Conservation (phyloP, 2,888 invertebrate genomes). For the Griposia aprilina region DNA sequence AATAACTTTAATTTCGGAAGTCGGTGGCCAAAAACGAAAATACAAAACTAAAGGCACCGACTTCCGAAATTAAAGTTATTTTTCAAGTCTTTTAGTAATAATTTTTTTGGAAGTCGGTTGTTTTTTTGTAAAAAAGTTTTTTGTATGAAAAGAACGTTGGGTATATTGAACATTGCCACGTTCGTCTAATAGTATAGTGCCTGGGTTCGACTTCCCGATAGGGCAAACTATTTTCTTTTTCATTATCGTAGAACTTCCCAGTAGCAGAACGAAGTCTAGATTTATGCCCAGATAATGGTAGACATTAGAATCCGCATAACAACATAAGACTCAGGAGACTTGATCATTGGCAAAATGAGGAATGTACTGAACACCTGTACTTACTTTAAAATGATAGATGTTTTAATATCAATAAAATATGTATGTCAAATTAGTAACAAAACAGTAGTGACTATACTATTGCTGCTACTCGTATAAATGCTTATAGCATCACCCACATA, state of each 20-base stretch:
- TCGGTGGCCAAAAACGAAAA: no score
- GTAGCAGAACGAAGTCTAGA: neutral
- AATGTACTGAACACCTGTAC: neutral
- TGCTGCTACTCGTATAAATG: conserved; percentile 20
- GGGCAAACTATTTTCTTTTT: neutral
- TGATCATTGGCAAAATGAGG: neutral
- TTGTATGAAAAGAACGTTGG: neutral
- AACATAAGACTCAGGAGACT: neutral
- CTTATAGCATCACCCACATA: conserved; percentile 12
- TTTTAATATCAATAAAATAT: conserved; percentile 23
- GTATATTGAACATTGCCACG: neutral
- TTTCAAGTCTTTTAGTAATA: no score
- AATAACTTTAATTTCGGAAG: no score
- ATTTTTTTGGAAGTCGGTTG: no score
- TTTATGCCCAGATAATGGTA: neutral
- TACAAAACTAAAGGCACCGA: no score
- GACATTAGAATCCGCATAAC: neutral
- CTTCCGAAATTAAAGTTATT: no score
- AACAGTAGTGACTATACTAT: conserved; percentile 48
- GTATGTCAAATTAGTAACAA: conserved; percentile 30
- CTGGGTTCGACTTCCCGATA: neutral
- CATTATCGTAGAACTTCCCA: neutral
- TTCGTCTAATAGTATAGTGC: neutral
- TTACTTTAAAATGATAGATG: neutral
- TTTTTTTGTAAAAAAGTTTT: no score